Percentiles rank a stretch among this genome's conserved stretches.
These are phyloP conservation scores for Liasis olivaceus DNA, from an alignment of 2,797 vertebrate species.

Conservation along the genomic window DNA sequence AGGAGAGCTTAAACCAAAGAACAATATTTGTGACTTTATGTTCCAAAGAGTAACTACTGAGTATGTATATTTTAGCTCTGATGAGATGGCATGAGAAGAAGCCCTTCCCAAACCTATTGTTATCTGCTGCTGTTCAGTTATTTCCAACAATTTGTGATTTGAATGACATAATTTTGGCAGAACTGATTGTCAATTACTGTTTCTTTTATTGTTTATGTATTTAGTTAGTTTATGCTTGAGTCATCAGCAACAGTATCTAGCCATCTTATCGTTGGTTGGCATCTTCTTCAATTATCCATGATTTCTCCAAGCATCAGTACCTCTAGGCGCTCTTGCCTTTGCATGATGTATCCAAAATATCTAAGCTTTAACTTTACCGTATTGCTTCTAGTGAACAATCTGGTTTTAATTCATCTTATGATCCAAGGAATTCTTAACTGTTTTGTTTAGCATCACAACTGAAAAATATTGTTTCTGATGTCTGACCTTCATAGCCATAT, in stretches of 20 bases:
- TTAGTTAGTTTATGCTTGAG: no score
- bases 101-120: neutral
- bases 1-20: neutral
- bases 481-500: neutral
- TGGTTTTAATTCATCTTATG: neutral
- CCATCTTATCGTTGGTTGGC: no score
- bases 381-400: neutral
- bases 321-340: no score
- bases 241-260: no score
- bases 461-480: neutral
- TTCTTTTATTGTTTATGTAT: neutral
- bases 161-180: no score
- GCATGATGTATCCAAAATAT: no score
- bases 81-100: conserved; percentile 28
- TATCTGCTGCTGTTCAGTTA: neutral
- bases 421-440: neutral
- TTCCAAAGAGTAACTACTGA: neutral
- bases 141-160: no score
- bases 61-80: neutral
- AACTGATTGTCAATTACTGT: no score
- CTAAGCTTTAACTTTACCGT: no score
- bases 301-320: no score
- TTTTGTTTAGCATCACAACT: neutral
- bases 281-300: no score
- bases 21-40: neutral